Evolutionary conservation across 2,113 vertebrate species (phyloP), one percentile per base, ranked within the genome.

Genomic region (Himantopus leucocephalus): DNA sequence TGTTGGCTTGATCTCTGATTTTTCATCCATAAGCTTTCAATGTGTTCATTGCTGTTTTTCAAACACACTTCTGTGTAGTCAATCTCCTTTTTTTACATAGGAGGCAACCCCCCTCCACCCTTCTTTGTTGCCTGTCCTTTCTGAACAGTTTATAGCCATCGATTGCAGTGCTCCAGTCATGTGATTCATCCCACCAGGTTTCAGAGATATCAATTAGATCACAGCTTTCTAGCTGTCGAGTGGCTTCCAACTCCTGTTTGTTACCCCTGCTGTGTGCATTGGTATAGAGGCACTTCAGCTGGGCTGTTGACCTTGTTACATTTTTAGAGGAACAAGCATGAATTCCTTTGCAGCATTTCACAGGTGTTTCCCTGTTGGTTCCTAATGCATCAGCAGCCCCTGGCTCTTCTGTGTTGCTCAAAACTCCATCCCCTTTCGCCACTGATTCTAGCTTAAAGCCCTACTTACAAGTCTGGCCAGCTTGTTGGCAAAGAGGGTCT

Each of bases 31-130:
- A 11, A 47, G 13, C 30, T 68, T 47, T 39, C 18, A 58, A 22
- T 23, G 4, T 43, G 48, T 72, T 85, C 17, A 19, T 29, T 0
- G 0, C 29, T 68, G 39, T 32, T 89, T 74, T 56, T 56, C 47
- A 75, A 56, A 56, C 22, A 35, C 23, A 24, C 10, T 17, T 67
- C 56, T 90, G 4, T 92, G 39, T 26, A 62, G 52, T 71, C 18
- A 5, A 27, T 74, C 24, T 6, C 20, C 17, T 35, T n/a, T 52
- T 71, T 77, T 37, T 39, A 9, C 10, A 3, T 6, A 30, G 30
- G 41, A 6, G 26, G 17, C 23, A 63, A 12, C 2, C 9, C 4
- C 3, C 1, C 1, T 0, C 3, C 8, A 4, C 11, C n/a, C 4
- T 9, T 62, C 27, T 81, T 73, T 16, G 14, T 55, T 91, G 35